Base-by-base conservation (phyloP, 2,888 invertebrate genomes). In the Thera obeliscata region DNA sequence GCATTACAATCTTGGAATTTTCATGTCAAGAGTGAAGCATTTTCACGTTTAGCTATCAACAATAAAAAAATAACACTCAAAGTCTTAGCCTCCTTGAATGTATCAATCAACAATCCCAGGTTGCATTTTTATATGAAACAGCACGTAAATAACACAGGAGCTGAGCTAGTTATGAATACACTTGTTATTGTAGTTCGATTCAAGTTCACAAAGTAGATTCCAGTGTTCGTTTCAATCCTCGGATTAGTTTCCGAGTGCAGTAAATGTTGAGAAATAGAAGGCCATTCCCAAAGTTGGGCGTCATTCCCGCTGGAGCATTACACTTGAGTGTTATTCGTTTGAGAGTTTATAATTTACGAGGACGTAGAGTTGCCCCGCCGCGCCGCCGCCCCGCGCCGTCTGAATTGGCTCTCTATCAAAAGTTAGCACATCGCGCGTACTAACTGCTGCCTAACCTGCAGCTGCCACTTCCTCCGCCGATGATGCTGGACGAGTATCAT, bases 281-380 rank as follows among this genome's bases (percentile, higher is more conserved):
- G 35, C 52, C 54, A 69, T 63, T 59, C 4, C 54, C 64, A 35
- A 58, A 70, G 66, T 73, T 71, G 58, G 61, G 65, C 56, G 58
- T 66, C 56, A 61, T 65, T 67, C 67, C 22, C 46, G 33, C 43
- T 35, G 33, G 67, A 54, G 63, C 65, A 64, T 71, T 68, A 68
- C 62, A 58, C 62, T 70, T 57, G 70, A 74, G 67, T 73, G 72
- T 69, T 74, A 71, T 71, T 74, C 69, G 64, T 71, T 73, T 68
- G 71, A 69, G 64, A 56, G 55, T 69, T 76, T 74, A 66, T 70
- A 70, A 71, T 76, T 66, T 72, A 74, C 58, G 74, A 69, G 67
- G 46, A 68, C 59, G 57, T 69, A 54, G 66, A 66, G 72, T 61
- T 64, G 61, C 58, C 65, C 64, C 74, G 61, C 46, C 61, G 65